phyloP scores from a whole-genome alignment of 2,797 vertebrate genomes.

The Crocodylus rhombifer region DNA sequence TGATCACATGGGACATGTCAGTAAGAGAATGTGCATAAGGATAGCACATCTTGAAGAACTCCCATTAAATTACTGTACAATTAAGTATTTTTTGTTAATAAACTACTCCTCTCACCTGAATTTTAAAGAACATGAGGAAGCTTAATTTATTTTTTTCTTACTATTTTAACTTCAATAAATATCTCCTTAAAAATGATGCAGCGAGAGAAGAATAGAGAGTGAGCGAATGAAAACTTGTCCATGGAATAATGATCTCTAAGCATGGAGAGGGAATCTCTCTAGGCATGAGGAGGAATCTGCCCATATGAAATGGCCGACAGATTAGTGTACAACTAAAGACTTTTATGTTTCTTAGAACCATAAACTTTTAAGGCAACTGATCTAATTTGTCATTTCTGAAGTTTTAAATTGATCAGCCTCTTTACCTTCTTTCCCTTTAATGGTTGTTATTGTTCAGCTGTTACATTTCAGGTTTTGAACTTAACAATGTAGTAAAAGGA shows the following conservation, averaged over 20 bases:
- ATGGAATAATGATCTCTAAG: conserved; percentile 11
- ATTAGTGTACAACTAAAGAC: conserved; percentile 33
- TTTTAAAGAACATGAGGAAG: conserved; percentile 11
- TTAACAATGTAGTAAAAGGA: background rate
- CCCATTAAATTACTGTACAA: no score
- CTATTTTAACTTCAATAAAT: conserved; percentile 37
- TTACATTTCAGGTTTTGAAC: conserved; percentile 5
- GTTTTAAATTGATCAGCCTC: background rate
- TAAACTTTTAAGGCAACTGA: conserved; percentile 30
- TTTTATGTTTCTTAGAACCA: conserved; percentile 50
- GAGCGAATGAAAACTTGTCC: background rate
- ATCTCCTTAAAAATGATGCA: background rate
- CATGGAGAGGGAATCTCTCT: background rate
- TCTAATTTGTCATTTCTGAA: conserved; percentile 40
- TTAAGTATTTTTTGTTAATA: background rate
- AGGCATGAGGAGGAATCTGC: conserved; percentile 64
- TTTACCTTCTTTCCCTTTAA: conserved; percentile 29
- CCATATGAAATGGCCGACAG: conserved; percentile 11
- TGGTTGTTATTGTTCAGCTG: background rate
- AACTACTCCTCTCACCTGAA: conserved; percentile 9
- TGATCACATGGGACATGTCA: no score
- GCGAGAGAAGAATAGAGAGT: background rate
- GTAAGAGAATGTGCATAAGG: no score
- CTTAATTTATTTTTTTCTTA: conserved; percentile 34
- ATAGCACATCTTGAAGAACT: no score